A percentile compares a stretch with the other conserved stretches of the same genome.
phyloP scores from a whole-genome alignment of 2,797 vertebrate species.

The Sparidentex hasta region DNA sequence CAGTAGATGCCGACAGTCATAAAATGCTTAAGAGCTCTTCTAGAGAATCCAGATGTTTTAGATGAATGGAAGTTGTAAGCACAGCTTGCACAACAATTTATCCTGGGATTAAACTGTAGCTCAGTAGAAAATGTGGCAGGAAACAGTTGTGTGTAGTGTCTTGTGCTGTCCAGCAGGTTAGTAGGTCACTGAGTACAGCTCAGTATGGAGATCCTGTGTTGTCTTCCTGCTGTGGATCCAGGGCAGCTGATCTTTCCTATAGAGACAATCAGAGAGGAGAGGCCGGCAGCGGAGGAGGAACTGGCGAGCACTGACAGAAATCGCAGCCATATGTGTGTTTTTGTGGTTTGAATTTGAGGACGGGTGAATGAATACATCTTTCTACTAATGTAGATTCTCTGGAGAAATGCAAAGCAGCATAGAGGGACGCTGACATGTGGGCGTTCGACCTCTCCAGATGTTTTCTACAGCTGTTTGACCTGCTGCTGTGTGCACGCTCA shows the following conservation, averaged over 20 bases:
- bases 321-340: constrained; percentile 44
- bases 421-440: constrained; percentile 53
- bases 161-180: constrained; percentile 58
- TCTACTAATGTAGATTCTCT: constrained; percentile 55
- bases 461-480: constrained; percentile 78
- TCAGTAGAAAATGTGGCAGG: constrained; percentile 38
- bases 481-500: constrained; percentile 30
- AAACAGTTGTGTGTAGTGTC: constrained; percentile 33
- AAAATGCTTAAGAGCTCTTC: neutral
- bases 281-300: constrained; percentile 23
- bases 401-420: constrained; percentile 59
- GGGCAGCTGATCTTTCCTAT: constrained; percentile 66
- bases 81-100: neutral
- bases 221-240: constrained; percentile 59
- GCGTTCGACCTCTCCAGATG: constrained; percentile 76
- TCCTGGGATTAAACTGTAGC: constrained; percentile 20
- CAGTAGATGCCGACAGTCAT: no score
- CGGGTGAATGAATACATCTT: constrained; percentile 57
- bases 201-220: constrained; percentile 56
- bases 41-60: neutral
- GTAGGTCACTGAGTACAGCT: constrained; percentile 72
- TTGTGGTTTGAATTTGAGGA: constrained; percentile 60
- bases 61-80: neutral
- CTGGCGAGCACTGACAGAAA: constrained; percentile 52
- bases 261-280: constrained; percentile 42